phyloP scores from a whole-genome alignment of 2,797 vertebrate genomes.

The Pempheris klunzingeri region DNA sequence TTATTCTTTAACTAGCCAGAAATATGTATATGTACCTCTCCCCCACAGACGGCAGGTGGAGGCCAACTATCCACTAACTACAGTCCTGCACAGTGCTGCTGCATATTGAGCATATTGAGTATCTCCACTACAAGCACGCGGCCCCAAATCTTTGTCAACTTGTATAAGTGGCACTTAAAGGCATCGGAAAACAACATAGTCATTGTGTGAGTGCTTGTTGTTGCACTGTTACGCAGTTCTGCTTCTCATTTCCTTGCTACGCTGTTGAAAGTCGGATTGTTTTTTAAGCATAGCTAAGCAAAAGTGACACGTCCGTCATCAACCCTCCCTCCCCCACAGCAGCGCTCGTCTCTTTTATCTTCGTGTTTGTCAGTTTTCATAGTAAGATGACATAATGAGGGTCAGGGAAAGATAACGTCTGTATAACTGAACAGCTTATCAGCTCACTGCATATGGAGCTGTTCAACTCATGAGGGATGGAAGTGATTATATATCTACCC shows the following conservation, averaged over 20 bases:
- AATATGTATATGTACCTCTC: neutral
- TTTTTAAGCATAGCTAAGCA: conserved; percentile 44
- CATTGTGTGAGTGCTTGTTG: conserved; percentile 17
- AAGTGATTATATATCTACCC: conserved; percentile 15
- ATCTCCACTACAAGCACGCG: neutral
- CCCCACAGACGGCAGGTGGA: neutral
- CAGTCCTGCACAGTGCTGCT: neutral
- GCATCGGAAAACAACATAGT: neutral
- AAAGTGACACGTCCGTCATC: conserved; percentile 39
- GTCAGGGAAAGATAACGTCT: conserved; percentile 35
- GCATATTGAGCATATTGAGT: neutral
- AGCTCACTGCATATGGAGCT: conserved; percentile 41
- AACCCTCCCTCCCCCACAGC: conserved; percentile 6
- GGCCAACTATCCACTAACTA: neutral
- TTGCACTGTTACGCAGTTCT: conserved; percentile 7
- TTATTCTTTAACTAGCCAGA: neutral
- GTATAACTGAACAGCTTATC: conserved; percentile 52
- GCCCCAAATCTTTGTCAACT: conserved; percentile 9
- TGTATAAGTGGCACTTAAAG: conserved; percentile 25
- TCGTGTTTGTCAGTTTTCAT: conserved; percentile 42
- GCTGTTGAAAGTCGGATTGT: conserved; percentile 23
- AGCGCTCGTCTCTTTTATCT: conserved; percentile 23
- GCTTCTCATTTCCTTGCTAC: conserved; percentile 18
- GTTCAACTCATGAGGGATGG: neutral
- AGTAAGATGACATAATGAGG: conserved; percentile 39